A percentile compares a stretch with the other conserved stretches of the same genome.
Conservation (phyloP, 2,888 invertebrate genomes). For the Morinoia aosen region DNA sequence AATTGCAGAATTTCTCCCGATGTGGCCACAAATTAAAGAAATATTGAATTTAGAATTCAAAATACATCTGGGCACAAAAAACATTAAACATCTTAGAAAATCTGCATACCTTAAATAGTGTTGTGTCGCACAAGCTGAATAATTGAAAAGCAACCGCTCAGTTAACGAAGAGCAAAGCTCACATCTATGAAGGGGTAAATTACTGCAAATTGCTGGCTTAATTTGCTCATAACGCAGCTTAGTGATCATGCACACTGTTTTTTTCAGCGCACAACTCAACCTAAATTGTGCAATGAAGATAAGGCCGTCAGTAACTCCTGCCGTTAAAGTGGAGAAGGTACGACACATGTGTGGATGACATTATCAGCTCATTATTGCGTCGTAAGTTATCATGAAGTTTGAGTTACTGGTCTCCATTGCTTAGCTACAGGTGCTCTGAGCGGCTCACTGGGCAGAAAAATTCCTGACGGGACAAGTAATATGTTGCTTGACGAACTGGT, state of each 20-base stretch:
- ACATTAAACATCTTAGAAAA: neutral
- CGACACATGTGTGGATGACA: neutral
- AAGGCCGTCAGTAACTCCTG: neutral
- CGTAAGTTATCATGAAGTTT: neutral
- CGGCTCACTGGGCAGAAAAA: neutral
- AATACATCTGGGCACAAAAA: neutral
- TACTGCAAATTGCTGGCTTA: neutral
- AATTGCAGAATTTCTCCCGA: neutral
- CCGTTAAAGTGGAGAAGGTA: neutral
- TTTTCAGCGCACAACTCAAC: neutral
- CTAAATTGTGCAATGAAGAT: neutral
- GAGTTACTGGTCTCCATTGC: neutral
- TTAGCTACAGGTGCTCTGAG: neutral
- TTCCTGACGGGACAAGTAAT: neutral
- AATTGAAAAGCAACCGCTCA: neutral
- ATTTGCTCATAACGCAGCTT: neutral
- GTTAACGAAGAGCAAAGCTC: neutral
- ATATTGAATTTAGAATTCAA: neutral
- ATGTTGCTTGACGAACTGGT: neutral
- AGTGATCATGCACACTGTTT: neutral
- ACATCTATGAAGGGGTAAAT: neutral
- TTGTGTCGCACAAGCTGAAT: neutral
- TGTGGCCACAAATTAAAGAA: neutral
- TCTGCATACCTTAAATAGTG: neutral
- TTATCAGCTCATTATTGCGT: neutral